Base-by-base conservation (phyloP, 2,113 vertebrate genomes). In the Zeus faber region DNA sequence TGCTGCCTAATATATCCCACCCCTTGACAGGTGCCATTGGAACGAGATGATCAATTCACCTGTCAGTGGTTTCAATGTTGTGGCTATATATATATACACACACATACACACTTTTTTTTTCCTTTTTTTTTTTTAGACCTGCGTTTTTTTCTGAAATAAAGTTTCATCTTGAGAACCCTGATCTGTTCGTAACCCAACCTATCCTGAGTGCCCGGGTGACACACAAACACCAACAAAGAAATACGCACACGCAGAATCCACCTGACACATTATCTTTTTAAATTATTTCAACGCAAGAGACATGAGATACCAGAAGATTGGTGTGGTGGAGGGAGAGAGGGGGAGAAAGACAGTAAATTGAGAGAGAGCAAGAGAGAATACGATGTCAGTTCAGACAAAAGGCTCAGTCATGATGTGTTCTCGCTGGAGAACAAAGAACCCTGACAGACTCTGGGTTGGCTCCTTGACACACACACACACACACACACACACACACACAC, bases 361-460 rank as follows among this genome's bases (percentile, higher is more conserved):
- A 51, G 56, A 20, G 37, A 58, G 54, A 72, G 27, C 74, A 22
- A 54, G 51, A 57, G 63, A 66, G 44, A 61, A 64, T 76, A 62
- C 65, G 70, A 58, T 82, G 67, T 80, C 63, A 77, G 53, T 46
- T 66, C 54, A 79, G 61, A 79, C 75, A 84, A 77, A 82, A 81
- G 79, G 69, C 71, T 46, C 72, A 67, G 74, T 65, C 72, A 70
- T 70, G 63, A 81, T 69, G 59, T 52, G 70, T 74, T 82, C 74
- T 72, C 13, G 0, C 45, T 37, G 31, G 49, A 70, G 70, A 82
- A 87, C 79, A 85, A 82, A 85, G 79, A 75, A 50, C 70, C 62
- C 70, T 61, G 74, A 78, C 79, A 73, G 75, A 69, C 67, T 82
- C 56, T 48, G 37, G 31, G 49, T 75, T 48, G 62, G 39, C 60